phyloP scores from a whole-genome alignment of 2,113 vertebrate genomes.

The Condylura cristata region DNA sequence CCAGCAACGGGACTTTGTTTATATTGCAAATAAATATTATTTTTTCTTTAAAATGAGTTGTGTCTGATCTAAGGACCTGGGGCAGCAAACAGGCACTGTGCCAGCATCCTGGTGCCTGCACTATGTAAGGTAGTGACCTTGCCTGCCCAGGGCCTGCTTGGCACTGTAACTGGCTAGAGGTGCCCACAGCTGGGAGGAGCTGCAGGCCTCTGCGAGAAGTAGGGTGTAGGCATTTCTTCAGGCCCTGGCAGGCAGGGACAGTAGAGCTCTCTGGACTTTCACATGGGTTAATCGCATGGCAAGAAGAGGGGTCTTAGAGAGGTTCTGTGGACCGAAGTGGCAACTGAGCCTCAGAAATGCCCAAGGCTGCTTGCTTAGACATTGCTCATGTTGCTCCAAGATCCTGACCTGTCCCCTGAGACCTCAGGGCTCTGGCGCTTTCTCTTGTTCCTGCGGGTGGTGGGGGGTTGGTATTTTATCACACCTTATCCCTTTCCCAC shows the following conservation, averaged over 20 bases:
- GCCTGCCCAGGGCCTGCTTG: background rate
- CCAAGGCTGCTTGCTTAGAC: background rate
- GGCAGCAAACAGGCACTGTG: background rate
- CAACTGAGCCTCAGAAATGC: background rate
- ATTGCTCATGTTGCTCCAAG: rapidly evolving
- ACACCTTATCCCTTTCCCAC: too few relatives aligned
- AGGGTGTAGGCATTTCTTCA: background rate
- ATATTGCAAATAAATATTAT: constrained; percentile 99
- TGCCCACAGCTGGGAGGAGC: background rate
- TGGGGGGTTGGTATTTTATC: rapidly evolving
- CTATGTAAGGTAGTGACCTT: background rate
- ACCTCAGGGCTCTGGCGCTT: background rate
- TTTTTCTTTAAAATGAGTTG: constrained; percentile 94
- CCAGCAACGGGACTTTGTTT: constrained; percentile 97
- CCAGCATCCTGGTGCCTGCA: background rate
- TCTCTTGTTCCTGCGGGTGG: background rate
- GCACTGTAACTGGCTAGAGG: background rate
- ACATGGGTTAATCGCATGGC: too few relatives aligned
- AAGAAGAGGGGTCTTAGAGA: background rate
- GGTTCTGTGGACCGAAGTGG: background rate
- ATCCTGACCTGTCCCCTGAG: background rate
- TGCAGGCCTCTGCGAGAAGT: too few relatives aligned
- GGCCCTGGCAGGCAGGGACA: background rate
- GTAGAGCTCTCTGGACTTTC: background rate
- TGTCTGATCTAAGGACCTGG: constrained; percentile 53